Evolutionary conservation across 2,888 invertebrate genomes (phyloP).

Genomic region (Macaria liturata): DNA sequence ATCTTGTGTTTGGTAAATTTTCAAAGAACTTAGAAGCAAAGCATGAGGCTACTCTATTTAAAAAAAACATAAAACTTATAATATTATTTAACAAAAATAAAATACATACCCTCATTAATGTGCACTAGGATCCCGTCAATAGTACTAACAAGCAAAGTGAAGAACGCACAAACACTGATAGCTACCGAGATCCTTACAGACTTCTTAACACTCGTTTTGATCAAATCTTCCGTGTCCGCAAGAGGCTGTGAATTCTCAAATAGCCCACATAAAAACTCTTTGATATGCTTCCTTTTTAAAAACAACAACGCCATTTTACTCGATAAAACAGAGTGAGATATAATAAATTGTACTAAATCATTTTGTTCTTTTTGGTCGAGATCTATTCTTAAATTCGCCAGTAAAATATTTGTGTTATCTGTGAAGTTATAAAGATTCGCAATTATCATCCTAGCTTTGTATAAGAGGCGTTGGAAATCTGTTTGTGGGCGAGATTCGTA

Average conservation of each 20-base stretch:
- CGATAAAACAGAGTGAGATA: not conserved
- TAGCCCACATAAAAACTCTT: not conserved
- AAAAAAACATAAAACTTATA: too few species aligned
- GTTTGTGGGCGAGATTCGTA: constrained; percentile 39
- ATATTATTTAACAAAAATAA: too few species aligned
- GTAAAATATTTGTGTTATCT: not conserved
- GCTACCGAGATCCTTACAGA: not conserved
- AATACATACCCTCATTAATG: not conserved
- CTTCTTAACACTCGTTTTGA: not conserved
- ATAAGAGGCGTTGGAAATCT: not conserved
- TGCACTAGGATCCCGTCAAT: constrained; percentile 2
- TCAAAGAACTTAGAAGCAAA: too few species aligned
- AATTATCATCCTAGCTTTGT: not conserved
- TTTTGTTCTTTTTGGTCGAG: constrained; percentile 8
- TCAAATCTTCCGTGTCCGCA: not conserved
- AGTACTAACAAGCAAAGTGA: not conserved
- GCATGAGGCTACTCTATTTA: too few species aligned
- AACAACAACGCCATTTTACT: too few species aligned
- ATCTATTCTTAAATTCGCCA: constrained; percentile 1
- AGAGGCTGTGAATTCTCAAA: constrained; percentile 2
- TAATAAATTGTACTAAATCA: constrained; percentile 6
- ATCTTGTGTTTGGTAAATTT: too few species aligned
- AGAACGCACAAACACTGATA: not conserved
- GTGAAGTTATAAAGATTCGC: not conserved
- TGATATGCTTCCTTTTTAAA: not conserved